Evolutionary conservation across 35 echinoderm and acorn worm species (phyloP).

Genomic region (Ophiothrix spiculata): DNA sequence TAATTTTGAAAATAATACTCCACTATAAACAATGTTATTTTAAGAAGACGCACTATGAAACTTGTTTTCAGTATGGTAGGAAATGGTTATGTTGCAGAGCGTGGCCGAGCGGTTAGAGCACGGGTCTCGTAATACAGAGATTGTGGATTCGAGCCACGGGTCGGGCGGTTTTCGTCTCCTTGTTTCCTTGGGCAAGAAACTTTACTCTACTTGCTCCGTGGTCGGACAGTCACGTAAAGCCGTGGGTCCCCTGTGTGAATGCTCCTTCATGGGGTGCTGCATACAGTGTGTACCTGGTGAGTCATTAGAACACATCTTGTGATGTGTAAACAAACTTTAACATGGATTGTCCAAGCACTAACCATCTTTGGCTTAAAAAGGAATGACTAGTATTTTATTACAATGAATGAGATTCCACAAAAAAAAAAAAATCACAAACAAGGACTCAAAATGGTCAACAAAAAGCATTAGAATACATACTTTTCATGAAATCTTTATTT

Average conservation of each 20-base stretch:
- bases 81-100: not conserved
- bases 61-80: too few relatives aligned
- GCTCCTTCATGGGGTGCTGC: too few relatives aligned
- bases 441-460: not conserved
- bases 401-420: not conserved
- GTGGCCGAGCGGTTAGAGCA: not conserved
- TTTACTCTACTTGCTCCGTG: not conserved
- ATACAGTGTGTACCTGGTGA: too few relatives aligned
- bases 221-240: not conserved
- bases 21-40: too few relatives aligned
- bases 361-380: not conserved
- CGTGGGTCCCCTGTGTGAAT: too few relatives aligned
- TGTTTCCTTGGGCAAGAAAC: not conserved
- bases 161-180: not conserved
- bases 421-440: not conserved
- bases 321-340: too few relatives aligned
- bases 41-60: too few relatives aligned
- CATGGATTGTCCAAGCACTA: not conserved
- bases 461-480: not conserved
- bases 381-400: not conserved
- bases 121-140: not conserved
- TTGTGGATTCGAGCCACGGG: not conserved
- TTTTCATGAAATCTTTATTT: not conserved
- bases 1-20: too few relatives aligned
- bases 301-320: too few relatives aligned